Evolutionary conservation across 2,888 invertebrate species (phyloP).

Genomic region (Camptogramma bilineatum): DNA sequence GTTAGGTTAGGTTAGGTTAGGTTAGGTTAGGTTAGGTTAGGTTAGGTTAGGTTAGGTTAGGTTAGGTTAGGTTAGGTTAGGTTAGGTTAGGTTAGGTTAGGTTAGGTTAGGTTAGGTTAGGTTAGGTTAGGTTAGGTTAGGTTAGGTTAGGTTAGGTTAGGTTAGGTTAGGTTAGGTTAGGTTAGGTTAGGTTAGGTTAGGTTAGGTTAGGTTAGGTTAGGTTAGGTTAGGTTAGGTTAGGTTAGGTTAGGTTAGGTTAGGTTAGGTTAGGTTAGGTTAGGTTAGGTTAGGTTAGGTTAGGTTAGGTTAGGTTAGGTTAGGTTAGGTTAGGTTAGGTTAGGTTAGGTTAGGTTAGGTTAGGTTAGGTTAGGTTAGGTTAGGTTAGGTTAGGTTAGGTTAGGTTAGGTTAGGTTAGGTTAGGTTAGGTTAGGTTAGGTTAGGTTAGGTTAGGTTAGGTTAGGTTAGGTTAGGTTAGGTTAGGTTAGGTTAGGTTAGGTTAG

Average conservation of each 20-base stretch:
- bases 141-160: too few relatives aligned
- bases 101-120: too few relatives aligned
- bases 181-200: too few relatives aligned
- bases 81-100: too few relatives aligned
- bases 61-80: too few relatives aligned
- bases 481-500: slow-evolving; percentile 18
- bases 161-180: too few relatives aligned
- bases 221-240: slow-evolving; percentile 18
- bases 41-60: too few relatives aligned
- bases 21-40: too few relatives aligned
- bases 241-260: slow-evolving; percentile 18
- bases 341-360: slow-evolving; percentile 18
- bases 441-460: slow-evolving; percentile 18
- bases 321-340: slow-evolving; percentile 18
- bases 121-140: too few relatives aligned
- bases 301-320: slow-evolving; percentile 18
- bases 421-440: slow-evolving; percentile 18
- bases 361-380: slow-evolving; percentile 18
- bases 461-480: slow-evolving; percentile 18
- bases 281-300: slow-evolving; percentile 18
- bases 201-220: slow-evolving; percentile 18
- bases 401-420: slow-evolving; percentile 18
- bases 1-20: too few relatives aligned
- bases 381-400: slow-evolving; percentile 18
- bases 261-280: slow-evolving; percentile 18